Conservation (phyloP, 2,113 vertebrate species). For the Cyanoliseus patagonus region DNA sequence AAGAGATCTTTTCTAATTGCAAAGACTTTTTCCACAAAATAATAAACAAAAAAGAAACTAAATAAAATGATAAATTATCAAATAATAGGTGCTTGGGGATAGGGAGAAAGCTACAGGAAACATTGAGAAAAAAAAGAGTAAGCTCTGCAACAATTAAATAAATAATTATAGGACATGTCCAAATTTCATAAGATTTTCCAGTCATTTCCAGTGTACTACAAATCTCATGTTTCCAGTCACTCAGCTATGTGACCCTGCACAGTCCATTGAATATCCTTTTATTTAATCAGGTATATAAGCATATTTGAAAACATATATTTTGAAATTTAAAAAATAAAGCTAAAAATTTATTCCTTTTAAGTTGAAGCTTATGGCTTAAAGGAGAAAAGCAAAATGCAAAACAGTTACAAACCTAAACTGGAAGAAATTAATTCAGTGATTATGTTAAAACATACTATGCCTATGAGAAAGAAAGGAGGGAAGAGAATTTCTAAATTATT, state of each 20-base stretch:
- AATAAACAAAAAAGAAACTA: slow-evolving; percentile 29
- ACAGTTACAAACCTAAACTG: not conserved
- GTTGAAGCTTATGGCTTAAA: not conserved
- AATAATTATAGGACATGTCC: not conserved
- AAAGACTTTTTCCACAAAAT: not conserved
- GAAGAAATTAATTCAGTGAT: not conserved
- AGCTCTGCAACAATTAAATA: not conserved
- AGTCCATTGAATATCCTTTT: not conserved
- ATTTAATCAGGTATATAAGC: not conserved
- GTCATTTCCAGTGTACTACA: not conserved
- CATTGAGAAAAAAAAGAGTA: not conserved
- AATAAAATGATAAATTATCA: slow-evolving; percentile 11
- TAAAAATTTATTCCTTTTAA: not conserved
- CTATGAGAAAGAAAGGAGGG: not conserved
- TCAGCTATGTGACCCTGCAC: not conserved
- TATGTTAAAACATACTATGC: not conserved
- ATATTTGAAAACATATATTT: not conserved
- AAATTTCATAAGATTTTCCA: not conserved
- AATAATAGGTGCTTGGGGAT: not conserved
- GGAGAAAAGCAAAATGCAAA: not conserved
- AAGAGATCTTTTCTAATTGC: slow-evolving; percentile 34
- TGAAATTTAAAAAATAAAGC: not conserved
- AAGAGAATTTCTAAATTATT: slow-evolving; percentile 35
- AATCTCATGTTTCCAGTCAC: not conserved
- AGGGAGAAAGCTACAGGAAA: not conserved